Conservation (phyloP, 2,113 vertebrate species). For the Desmodus rotundus region DNA sequence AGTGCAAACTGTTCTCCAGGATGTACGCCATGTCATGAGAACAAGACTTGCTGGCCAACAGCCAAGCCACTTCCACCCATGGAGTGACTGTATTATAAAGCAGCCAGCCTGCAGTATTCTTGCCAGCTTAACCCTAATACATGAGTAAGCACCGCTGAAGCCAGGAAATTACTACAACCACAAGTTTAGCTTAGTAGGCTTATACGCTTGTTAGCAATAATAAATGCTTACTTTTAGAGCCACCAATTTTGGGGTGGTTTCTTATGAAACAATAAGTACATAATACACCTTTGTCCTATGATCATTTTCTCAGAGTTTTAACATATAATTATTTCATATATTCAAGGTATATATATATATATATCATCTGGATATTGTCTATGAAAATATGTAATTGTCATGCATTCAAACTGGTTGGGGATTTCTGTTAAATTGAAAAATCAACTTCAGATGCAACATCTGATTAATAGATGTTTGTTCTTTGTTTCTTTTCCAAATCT, state of each 20-base stretch:
- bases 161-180: neutral
- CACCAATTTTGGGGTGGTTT: neutral
- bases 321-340: neutral
- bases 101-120: neutral
- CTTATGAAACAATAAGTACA: neutral
- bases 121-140: neutral
- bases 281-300: neutral
- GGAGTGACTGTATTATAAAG: neutral
- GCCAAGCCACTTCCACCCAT: neutral
- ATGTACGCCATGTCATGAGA: neutral
- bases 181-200: neutral
- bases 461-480: neutral
- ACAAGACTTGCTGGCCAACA: neutral
- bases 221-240: neutral
- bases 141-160: neutral
- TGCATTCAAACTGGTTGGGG: neutral
- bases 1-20: neutral
- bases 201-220: neutral
- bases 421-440: neutral
- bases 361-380: neutral
- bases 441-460: neutral
- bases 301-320: neutral
- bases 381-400: neutral
- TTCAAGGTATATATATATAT: neutral
- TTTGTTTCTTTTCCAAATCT: neutral